Evolutionary conservation across 2,888 invertebrate species (phyloP).

Genomic region (Lysandra coridon): DNA sequence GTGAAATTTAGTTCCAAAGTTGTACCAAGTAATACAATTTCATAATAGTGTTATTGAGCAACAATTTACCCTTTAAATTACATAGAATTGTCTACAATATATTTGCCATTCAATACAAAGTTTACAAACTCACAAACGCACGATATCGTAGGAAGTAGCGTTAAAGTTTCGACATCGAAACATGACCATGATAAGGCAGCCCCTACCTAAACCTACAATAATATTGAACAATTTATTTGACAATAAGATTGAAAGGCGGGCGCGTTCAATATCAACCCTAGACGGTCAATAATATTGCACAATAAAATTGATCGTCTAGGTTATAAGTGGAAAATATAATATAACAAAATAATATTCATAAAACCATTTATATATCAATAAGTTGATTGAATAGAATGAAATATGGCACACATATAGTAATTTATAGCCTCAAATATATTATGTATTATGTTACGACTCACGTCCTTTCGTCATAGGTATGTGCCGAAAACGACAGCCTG

Average conservation of each 20-base stretch:
- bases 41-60: background rate
- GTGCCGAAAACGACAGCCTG: too few relatives aligned
- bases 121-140: background rate
- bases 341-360: too few relatives aligned
- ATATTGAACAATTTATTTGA: too few relatives aligned
- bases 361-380: background rate
- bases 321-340: too few relatives aligned
- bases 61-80: background rate
- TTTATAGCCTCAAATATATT: background rate
- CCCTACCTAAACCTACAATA: too few relatives aligned
- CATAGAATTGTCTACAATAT: background rate
- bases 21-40: background rate
- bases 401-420: background rate
- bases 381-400: background rate
- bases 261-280: too few relatives aligned
- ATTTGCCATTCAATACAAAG: slow-evolving; percentile 1
- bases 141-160: background rate
- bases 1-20: background rate
- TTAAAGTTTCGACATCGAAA: background rate
- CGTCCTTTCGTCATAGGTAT: too few relatives aligned
- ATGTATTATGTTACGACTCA: background rate
- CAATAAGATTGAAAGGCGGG: too few relatives aligned
- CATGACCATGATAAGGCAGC: background rate
- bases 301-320: too few relatives aligned
- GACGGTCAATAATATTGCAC: too few relatives aligned